phyloP scores from a whole-genome alignment of 2,888 invertebrate genomes.

The Drosophila flavopinicola region DNA sequence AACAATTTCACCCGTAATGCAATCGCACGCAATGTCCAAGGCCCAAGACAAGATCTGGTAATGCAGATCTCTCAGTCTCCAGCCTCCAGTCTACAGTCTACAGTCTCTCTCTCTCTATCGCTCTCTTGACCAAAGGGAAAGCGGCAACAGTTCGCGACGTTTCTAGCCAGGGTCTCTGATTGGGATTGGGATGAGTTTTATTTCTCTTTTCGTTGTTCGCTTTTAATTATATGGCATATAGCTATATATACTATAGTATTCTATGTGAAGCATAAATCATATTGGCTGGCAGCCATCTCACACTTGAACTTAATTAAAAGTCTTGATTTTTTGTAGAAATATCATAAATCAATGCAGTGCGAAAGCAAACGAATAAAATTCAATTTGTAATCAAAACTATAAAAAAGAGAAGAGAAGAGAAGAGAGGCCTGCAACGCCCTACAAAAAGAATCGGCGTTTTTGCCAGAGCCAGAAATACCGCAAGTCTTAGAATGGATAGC shows the following conservation, averaged over 20 bases:
- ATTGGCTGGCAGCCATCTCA: conserved; percentile 49
- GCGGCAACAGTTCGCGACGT: conserved; percentile 26
- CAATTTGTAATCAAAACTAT: conserved; percentile 73
- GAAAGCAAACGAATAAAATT: conserved; percentile 71
- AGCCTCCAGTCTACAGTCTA: not conserved
- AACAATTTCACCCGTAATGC: conserved; percentile 77
- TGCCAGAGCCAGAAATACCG: conserved; percentile 56
- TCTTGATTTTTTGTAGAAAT: conserved; percentile 44
- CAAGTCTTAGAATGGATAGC: conserved; percentile 56
- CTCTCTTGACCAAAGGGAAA: conserved; percentile 57
- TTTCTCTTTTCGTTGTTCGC: conserved; percentile 1
- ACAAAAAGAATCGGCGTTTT: conserved; percentile 34
- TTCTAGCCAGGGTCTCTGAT: conserved; percentile 49
- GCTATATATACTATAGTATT: conserved; percentile 1
- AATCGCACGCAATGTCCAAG: conserved; percentile 75
- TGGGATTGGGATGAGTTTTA: conserved; percentile 39
- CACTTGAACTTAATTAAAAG: conserved; percentile 72
- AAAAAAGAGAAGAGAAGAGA: conserved; percentile 21
- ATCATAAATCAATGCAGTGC: conserved; percentile 74
- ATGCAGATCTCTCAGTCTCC: conserved; percentile 31
- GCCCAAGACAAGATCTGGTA: conserved; percentile 55
- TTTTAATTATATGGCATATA: conserved; percentile 50
- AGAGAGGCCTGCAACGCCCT: conserved; percentile 53
- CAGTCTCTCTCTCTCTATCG: not conserved
- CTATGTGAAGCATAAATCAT: conserved; percentile 64